Percentiles rank a stretch among this genome's conserved stretches.
Evolutionary conservation across 2,113 vertebrate genomes (phyloP).

Genomic region (Gallinago media): DNA sequence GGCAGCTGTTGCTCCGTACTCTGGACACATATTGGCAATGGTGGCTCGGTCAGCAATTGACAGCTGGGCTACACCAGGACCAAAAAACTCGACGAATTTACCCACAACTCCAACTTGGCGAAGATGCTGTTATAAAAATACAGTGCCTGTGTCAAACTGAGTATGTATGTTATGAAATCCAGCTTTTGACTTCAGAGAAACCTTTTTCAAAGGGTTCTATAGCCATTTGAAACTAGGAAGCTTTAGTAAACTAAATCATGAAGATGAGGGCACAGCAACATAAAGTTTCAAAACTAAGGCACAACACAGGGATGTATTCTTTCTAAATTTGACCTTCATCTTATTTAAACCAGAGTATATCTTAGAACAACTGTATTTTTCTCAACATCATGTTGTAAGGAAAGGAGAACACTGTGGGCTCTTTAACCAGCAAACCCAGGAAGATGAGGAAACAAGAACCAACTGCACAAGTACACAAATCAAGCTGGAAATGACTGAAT

Average conservation of each 20-base stretch:
- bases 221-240: not conserved
- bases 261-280: not conserved
- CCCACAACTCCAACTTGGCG: conserved; percentile 96
- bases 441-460: not conserved
- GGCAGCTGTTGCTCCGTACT: conserved; percentile 95
- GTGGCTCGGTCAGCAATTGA: conserved; percentile 98
- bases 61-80: conserved; percentile 90
- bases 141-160: not conserved
- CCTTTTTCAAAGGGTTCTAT: not conserved
- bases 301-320: not conserved
- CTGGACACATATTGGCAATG: conserved; percentile 98
- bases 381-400: not conserved
- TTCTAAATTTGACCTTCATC: not conserved
- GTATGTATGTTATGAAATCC: not conserved
- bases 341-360: not conserved
- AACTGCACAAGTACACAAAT: not conserved
- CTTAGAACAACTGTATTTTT: not conserved
- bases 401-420: not conserved
- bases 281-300: not conserved
- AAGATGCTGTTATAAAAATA: conserved; percentile 84
- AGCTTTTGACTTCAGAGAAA: not conserved
- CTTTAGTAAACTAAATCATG: not conserved
- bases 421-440: not conserved
- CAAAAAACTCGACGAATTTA: conserved; percentile 98
- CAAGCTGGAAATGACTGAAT: not conserved